Base-by-base conservation (phyloP, 2,888 invertebrate genomes). In the Venustoraphidia nigricollis region DNA sequence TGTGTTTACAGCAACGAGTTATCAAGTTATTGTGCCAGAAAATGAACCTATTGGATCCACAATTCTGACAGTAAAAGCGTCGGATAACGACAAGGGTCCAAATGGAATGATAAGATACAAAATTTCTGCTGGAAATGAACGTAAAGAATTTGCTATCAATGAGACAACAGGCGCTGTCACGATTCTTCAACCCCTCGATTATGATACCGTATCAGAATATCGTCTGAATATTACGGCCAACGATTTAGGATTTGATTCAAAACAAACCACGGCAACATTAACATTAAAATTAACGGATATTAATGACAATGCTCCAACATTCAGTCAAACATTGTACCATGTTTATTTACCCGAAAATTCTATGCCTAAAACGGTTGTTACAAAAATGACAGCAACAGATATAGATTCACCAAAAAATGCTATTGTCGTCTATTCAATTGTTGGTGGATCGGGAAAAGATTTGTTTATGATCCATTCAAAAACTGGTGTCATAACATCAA, bases 21-120 rank as follows among this genome's bases (percentile, higher is more conserved):
- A 92, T 63, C 87, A 91, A 70, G 91, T 90, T 0, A 84, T 89
- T 51, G 87, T 95, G 1, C 86, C 89, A 1, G 94, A 95, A 72
- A 92, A 91, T 64, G 90, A 90, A 61, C 85, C 87, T 0, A 69
- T 90, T 0, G 89, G 90, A 2, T 83, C 89, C 1, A 81, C 85
- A 0, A 89, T 95, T 54, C 66, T 91, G 4, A 88, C 84, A 1
- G 82, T 95, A 0, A 81, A 76, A 53, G 94, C 94, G 4, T 79
- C 80, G 1, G 95, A 95, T 63, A 75, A 75, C 51, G 95, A 95
- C 60, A 73, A 73, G 54, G 93, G 94, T 0, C 88, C 92, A 0
- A 95, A 95, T 63, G 94, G 94, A 6, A 82, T 90, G 70, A 73
- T 95, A 0, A 69, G 83, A 9, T 95, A 92, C 64, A 72, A 77